These are phyloP conservation scores for Agelaius tricolor DNA, from an alignment of 2,113 vertebrate genomes.

Conservation along the genomic window DNA sequence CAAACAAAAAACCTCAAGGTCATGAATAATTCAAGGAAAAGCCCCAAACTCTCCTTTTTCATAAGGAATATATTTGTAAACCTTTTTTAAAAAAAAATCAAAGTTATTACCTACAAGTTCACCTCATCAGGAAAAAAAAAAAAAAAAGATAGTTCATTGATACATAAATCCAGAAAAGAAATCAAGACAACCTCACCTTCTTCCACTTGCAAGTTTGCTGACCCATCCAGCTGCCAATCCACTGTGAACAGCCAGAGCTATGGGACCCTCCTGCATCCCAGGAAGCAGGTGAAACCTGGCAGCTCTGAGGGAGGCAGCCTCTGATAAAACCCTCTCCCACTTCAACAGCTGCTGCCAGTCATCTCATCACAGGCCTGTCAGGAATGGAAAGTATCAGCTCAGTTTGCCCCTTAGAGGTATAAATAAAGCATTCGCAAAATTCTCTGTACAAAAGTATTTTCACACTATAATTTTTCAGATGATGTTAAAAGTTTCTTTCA, in stretches of 20 bases:
- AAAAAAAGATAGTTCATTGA: neutral
- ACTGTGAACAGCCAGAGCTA: rapidly evolving
- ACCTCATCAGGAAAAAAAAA: neutral
- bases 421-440: neutral
- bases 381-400: neutral
- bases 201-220: neutral
- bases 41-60: neutral
- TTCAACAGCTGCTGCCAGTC: neutral
- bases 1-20: neutral
- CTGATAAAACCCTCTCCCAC: neutral
- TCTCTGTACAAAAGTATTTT: neutral
- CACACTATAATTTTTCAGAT: neutral
- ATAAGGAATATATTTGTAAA: neutral
- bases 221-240: neutral
- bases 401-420: neutral
- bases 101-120: neutral
- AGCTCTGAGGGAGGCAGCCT: neutral
- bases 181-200: neutral
- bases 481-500: neutral
- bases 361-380: neutral
- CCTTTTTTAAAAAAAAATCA: neutral
- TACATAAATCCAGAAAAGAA: neutral
- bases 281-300: neutral
- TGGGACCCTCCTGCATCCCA: neutral
- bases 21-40: neutral